Evolutionary conservation across 2,113 vertebrate species (phyloP), one percentile per base, ranked within the genome.

Genomic region (Corythaixoides concolor): DNA sequence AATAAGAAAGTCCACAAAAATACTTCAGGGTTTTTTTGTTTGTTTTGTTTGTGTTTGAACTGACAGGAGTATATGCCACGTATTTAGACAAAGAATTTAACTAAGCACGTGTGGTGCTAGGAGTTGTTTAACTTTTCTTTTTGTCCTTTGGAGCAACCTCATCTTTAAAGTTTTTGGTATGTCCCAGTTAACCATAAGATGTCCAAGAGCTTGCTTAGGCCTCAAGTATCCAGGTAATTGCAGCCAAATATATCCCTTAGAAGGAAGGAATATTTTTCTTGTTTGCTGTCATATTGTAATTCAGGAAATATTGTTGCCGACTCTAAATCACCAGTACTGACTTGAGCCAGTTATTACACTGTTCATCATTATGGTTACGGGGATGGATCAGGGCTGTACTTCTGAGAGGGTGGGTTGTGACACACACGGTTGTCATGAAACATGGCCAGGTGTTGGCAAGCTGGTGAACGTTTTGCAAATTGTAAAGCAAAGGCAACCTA

Each of bases 1-100:
- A 94, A 80, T 45, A 59, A 80, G 23, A n/a, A 92, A 89, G n/a
- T 85, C 50, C 50, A 86, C 23, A 55, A n/a, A 90, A 95, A 68
- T 85, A 88, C 49, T 73, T 79, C 9, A 70, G 32, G 8, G 1
- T 9, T 47, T 70, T 50, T 4, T 63, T 47, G 16, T 70, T 59
- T 64, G 18, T 3, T 78, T 45, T 28, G 8, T 49, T 88, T 89
- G 66, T 73, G 78, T 77, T 83, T 92, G 67, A 93, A 90, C 30
- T 69, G 88, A 69, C 55, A 77, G 39, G 43, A 82, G 5, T 55
- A 49, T 16, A 53, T 47, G 49, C 15, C 3, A 0, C 41, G 32
- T 73, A 75, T 75, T 77, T 86, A 81, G 72, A 84, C 26, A 81
- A 70, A 11, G 20, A 47, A 75, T 92, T 81, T 86, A 86, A 93